phyloP scores from a whole-genome alignment of 2,888 invertebrate genomes.

The Amiota communis region DNA sequence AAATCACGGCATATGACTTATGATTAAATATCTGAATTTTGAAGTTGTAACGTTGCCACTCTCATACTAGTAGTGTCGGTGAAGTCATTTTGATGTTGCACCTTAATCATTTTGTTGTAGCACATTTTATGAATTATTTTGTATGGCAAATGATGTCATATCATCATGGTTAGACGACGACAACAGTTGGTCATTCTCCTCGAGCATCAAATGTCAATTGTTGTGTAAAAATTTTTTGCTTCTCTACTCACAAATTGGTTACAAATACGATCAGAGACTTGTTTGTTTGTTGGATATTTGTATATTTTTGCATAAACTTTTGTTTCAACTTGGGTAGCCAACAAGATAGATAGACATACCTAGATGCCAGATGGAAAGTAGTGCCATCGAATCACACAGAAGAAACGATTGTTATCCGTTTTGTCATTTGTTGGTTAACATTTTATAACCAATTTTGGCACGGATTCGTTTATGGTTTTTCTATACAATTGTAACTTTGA shows the following conservation, averaged over 20 bases:
- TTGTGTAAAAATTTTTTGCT: neutral
- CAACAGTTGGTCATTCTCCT: constrained; percentile 1
- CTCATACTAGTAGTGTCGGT: neutral
- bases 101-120: constrained; percentile 6
- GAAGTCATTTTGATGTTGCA: constrained; percentile 24
- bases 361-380: neutral
- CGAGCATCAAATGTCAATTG: constrained; percentile 14
- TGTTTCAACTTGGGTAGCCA: neutral
- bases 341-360: neutral
- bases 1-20: neutral
- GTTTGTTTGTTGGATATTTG: neutral
- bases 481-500: constrained; percentile 8
- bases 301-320: constrained; percentile 12
- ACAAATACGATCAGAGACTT: constrained; percentile 1
- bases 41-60: neutral
- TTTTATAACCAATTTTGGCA: constrained; percentile 29
- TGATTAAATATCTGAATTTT: neutral
- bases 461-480: neutral
- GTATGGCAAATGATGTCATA: constrained; percentile 29
- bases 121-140: neutral
- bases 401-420: constrained; percentile 26
- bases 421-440: constrained; percentile 29
- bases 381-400: neutral
- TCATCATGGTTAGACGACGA: neutral
- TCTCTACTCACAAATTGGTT: constrained; percentile 25